phyloP scores from a whole-genome alignment of 2,797 vertebrate species.

The Varecia variegata region DNA sequence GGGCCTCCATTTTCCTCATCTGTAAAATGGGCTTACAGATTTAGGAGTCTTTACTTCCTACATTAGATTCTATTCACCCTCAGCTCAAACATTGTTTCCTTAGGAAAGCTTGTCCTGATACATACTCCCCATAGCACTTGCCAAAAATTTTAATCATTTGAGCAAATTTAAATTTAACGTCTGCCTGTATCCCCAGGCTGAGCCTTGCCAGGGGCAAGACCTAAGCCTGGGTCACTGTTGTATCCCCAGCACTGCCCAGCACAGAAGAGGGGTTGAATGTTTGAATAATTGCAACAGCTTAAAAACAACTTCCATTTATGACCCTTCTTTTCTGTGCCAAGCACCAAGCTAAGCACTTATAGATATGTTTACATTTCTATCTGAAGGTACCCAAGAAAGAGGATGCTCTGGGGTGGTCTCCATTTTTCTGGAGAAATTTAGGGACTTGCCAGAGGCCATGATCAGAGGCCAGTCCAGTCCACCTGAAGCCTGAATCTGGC shows the following conservation, averaged over 20 bases:
- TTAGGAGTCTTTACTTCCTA: not conserved
- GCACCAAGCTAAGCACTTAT: not conserved
- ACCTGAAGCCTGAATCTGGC: not conserved
- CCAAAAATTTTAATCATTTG: not conserved
- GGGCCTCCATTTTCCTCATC: not conserved
- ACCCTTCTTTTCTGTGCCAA: not conserved
- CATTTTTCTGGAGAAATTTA: not conserved
- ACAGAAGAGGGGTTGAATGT: not conserved
- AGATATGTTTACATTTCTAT: not conserved
- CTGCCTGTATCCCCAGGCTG: not conserved
- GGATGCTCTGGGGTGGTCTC: not conserved
- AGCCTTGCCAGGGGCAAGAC: not conserved
- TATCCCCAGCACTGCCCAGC: not conserved
- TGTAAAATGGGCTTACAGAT: not conserved
- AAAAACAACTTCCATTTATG: not conserved
- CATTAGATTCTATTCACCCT: not conserved
- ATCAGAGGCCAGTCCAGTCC: not conserved
- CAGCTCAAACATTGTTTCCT: not conserved
- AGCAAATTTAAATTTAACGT: not conserved
- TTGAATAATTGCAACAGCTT: not conserved
- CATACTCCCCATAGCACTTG: not conserved
- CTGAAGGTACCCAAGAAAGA: not conserved
- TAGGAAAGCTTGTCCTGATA: not conserved
- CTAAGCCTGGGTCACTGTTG: not conserved
- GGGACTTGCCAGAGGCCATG: not conserved